Base-by-base conservation (phyloP, 2,797 vertebrate species). In the Hypotaenidia okinawae region DNA sequence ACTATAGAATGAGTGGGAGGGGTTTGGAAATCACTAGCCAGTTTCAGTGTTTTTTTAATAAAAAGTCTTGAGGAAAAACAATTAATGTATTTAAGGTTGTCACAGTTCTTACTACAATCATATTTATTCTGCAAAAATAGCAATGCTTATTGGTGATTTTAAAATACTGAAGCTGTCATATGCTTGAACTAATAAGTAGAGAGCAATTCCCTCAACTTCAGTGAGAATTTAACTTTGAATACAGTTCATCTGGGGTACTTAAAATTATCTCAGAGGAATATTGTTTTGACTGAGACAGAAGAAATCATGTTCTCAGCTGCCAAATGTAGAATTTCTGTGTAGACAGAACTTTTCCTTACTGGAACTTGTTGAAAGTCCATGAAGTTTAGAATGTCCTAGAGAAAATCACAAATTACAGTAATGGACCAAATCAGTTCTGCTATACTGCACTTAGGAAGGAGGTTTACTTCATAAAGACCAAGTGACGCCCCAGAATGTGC, bases 361-460 rank as follows among this genome's bases (percentile, higher is more conserved):
- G 24, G 23, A 94, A 82, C 30, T 13, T 82, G 57, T 41, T 51
- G 64, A 52, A 89, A 89, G 35, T 77, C 78, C 61, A 61, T 64
- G 62, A 79, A 70, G 39, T 76, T 87, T 76, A 54, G 25, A 68
- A 59, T 74, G 35, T 93, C 25, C 23, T 54, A 59, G 16, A 89
- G 77, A 93, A 97, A 93, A 66, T 19, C 52, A 74, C 43, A 82
- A 82, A 84, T 82, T 92, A 39, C 28, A n/a, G 32, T 57, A 84
- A 92, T 77, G 22, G 43, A 82, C 28, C 39, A 8, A 92, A 67
- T 59, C 61, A 84, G 47, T 82, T 90, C 75, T 76, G 16, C 47
- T 87, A 28, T 51, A 24, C 23, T 66, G 18, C 54, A 47, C 30
- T 43, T 70, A 30, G 5, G 27, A 87, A 79, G 51, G 21, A 80